Percentiles rank a stretch among this genome's conserved stretches.
Evolutionary conservation across 2,797 vertebrate species (phyloP).

Genomic region (Otolemur crassicaudatus): DNA sequence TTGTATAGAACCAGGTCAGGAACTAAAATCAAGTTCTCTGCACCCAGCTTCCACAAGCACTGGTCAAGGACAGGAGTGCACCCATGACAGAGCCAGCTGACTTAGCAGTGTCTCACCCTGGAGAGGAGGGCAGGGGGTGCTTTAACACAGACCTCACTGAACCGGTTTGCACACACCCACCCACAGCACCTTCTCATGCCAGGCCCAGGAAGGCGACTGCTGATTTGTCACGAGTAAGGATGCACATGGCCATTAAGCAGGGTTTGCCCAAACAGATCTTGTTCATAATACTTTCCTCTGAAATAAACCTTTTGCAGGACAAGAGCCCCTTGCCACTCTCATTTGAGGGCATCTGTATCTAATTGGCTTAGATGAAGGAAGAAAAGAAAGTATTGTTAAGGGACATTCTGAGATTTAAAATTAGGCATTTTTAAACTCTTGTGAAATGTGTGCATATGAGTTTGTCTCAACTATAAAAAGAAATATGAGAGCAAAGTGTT

Average conservation of each 20-base stretch:
- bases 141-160: neutral
- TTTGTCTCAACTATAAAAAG: slow-evolving; percentile 52
- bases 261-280: neutral
- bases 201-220: neutral
- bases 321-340: neutral
- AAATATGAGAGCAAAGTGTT: slow-evolving; percentile 64
- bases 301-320: neutral
- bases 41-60: neutral
- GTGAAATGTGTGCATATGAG: slow-evolving; percentile 25
- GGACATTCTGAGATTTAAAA: slow-evolving; percentile 40
- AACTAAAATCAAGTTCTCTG: neutral
- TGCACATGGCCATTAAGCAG: neutral
- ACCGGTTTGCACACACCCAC: neutral
- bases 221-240: neutral
- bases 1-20: neutral
- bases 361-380: neutral
- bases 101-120: neutral
- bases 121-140: neutral
- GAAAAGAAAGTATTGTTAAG: neutral
- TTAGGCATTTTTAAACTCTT: slow-evolving; percentile 38
- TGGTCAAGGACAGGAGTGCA: neutral
- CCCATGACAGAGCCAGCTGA: neutral
- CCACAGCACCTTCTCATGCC: neutral
- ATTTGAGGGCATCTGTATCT: neutral
- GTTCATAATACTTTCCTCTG: neutral